These are phyloP conservation scores for Alectura lathami DNA, from an alignment of 2,113 vertebrate genomes.

Conservation along the genomic window DNA sequence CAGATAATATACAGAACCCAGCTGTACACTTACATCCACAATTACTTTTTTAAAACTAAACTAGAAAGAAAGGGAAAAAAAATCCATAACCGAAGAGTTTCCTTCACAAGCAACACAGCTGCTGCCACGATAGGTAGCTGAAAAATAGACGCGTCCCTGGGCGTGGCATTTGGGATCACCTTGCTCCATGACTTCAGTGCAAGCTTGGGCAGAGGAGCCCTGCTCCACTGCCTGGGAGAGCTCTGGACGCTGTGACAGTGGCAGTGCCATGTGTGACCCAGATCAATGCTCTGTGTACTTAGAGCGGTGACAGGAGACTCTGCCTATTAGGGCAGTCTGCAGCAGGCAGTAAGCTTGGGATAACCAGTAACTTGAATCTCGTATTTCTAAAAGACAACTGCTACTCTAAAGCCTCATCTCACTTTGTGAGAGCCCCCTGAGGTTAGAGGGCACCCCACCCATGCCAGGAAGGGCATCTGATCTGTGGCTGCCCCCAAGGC, in stretches of 20 bases:
- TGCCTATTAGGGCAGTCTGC: not conserved
- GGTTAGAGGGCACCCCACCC: not conserved
- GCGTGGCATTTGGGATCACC: not conserved
- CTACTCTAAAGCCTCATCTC: not conserved
- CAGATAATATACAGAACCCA: not conserved
- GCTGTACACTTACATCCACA: not conserved
- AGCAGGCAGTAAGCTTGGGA: not conserved
- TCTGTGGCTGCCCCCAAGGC: not conserved
- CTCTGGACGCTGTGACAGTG: not conserved
- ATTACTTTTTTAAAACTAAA: not conserved
- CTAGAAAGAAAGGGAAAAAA: not conserved
- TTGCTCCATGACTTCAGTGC: not conserved
- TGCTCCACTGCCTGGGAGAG: not conserved
- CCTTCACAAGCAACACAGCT: not conserved
- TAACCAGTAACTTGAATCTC: not conserved
- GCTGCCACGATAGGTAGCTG: not conserved
- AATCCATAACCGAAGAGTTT: rapidly evolving
- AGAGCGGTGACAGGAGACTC: not conserved
- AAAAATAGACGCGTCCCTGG: not conserved
- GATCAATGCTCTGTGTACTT: not conserved
- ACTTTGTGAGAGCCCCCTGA: not conserved
- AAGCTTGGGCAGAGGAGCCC: not conserved
- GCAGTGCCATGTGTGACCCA: not conserved
- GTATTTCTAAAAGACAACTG: not conserved
- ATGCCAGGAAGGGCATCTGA: not conserved